Evolutionary conservation across 1,140 invertebrate species (phyloP), one percentile per base, ranked within the genome.

Genomic region (Asobara japonica): DNA sequence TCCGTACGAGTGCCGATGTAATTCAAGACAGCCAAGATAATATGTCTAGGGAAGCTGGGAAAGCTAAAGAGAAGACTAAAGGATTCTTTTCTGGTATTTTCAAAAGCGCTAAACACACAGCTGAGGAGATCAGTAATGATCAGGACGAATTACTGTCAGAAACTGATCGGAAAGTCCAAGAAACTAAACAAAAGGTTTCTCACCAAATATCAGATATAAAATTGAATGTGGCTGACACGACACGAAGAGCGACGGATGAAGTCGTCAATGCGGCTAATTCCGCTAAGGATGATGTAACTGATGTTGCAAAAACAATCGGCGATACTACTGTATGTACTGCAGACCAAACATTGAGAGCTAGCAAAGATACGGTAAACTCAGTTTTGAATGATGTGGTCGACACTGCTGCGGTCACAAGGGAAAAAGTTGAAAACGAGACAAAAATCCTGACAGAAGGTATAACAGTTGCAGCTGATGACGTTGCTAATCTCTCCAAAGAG

Each of bases 361-460:
- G 31, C 0, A 84, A 80, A 36, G 83, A 81, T 0, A 83, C 83
- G 36, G 48, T 0, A 27, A 29, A 31, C 11, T n/a, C 13, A 29
- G 25, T 27, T 8, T 4, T 5, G 22, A 22, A 20, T 1, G 25
- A 61, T 4, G 20, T 27, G n/a, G n/a, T n/a, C n/a, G n/a, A n/a
- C n/a, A n/a, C n/a, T n/a, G n/a, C n/a, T n/a, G n/a, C n/a, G n/a
- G n/a, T n/a, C n/a, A n/a, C n/a, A n/a, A n/a, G n/a, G n/a, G n/a
- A 79, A 5, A 80, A 77, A 60, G 51, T 27, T 5, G n/a, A 25
- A 8, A 25, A 29, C 1, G 13, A 60, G 22, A 29, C 22, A 78
- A 5, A 80, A 78, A 79, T 79, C 0, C 79, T 83, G n/a, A 68
- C 79, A 0, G 81, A 80, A 36, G 78, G 80, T 7, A 74, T 65